Evolutionary conservation across 2,113 vertebrate genomes (phyloP).

Genomic region (Aptenodytes forsteri): DNA sequence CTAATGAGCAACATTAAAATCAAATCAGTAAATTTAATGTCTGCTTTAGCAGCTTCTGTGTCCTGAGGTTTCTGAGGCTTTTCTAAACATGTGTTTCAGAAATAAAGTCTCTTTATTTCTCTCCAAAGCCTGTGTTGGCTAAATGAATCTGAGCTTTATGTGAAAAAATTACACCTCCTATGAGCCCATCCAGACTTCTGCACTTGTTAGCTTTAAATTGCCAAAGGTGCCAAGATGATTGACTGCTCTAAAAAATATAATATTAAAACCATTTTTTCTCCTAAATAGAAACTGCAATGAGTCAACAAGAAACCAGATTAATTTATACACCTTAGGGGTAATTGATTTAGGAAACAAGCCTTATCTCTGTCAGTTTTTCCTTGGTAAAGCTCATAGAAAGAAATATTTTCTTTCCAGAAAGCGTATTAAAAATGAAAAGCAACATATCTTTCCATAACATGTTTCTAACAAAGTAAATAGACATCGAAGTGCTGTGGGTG

Average conservation of each 20-base stretch:
- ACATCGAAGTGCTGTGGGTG: neutral
- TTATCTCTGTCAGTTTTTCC: neutral
- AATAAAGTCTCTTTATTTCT: neutral
- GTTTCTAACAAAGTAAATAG: neutral
- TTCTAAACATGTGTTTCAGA: neutral
- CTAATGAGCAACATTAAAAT: constrained; percentile 3
- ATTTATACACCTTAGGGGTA: neutral
- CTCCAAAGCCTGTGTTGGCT: neutral
- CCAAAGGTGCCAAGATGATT: neutral
- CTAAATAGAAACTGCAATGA: neutral
- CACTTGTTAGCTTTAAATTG: neutral
- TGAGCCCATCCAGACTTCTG: neutral
- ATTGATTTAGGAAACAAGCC: neutral
- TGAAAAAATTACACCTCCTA: neutral
- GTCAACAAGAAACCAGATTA: neutral
- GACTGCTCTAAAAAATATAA: neutral
- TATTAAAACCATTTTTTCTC: neutral
- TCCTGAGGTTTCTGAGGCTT: neutral
- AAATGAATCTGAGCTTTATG: neutral
- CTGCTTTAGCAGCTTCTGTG: constrained; percentile 8
- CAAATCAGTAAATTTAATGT: neutral
- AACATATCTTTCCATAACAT: neutral
- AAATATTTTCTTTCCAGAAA: neutral
- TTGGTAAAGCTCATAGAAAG: neutral
- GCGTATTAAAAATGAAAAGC: neutral